These are phyloP conservation scores for Luperina nickerlii DNA, from an alignment of 2,888 invertebrate species.

Conservation along the genomic window DNA sequence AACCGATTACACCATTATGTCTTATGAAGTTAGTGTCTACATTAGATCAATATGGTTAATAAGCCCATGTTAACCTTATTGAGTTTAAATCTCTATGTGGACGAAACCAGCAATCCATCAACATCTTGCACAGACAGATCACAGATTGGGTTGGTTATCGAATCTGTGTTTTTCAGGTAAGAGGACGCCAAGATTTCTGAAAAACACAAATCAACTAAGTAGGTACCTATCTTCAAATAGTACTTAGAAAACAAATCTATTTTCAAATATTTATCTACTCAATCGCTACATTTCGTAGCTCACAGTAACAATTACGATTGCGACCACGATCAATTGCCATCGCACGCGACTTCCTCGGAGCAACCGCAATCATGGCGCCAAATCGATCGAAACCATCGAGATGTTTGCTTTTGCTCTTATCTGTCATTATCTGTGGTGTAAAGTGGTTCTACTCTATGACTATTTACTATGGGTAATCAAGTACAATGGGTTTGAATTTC, in stretches of 20 bases:
- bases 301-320: constrained; percentile 70
- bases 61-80: no score
- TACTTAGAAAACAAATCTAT: constrained; percentile 5
- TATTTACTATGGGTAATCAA: constrained; percentile 62
- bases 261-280: constrained; percentile 41
- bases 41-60: no score
- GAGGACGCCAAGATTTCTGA: neutral
- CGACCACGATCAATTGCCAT: constrained; percentile 71
- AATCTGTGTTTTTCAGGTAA: neutral
- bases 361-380: constrained; percentile 69
- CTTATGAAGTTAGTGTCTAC: no score
- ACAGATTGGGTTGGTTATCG: no score
- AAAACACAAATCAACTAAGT: neutral
- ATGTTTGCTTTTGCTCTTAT: constrained; percentile 71
- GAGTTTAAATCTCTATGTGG: neutral
- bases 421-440: constrained; percentile 70
- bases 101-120: neutral
- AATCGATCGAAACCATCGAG: constrained; percentile 68
- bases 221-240: neutral
- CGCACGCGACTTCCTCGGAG: constrained; percentile 84
- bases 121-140: no score
- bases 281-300: constrained; percentile 62
- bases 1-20: neutral
- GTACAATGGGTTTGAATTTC: constrained; percentile 52
- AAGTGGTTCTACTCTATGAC: constrained; percentile 65